Conservation (phyloP, 35 echinoderm and acorn worm genomes). For the Heliocidaris erythrogramma region DNA sequence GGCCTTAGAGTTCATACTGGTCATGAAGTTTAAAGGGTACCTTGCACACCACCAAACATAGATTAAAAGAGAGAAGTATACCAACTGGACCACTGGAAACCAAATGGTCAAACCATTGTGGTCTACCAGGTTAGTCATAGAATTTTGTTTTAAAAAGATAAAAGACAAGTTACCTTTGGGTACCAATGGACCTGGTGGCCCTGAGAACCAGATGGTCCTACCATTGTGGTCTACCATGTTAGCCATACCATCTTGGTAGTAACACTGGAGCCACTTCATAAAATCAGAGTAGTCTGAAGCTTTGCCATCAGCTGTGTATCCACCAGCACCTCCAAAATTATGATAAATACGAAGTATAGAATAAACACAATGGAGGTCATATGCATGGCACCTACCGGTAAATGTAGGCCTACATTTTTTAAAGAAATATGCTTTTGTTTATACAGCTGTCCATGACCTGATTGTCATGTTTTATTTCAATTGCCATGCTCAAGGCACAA, state of each 20-base stretch:
- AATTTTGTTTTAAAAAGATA: neutral
- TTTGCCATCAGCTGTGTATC: constrained; percentile 81
- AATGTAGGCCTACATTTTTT: too few relatives aligned
- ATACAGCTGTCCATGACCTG: too few relatives aligned
- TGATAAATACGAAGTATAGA: neutral
- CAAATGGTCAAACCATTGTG: neutral
- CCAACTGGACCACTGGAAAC: neutral
- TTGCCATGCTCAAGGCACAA: too few relatives aligned
- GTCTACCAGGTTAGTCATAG: neutral
- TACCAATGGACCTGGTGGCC: constrained; percentile 83
- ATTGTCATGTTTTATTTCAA: too few relatives aligned
- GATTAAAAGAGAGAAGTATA: neutral
- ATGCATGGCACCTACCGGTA: neutral
- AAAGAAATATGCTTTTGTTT: too few relatives aligned
- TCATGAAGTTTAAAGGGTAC: too few relatives aligned
- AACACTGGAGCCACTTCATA: constrained; percentile 80
- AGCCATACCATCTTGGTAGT: constrained; percentile 84
- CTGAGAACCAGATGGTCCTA: constrained; percentile 88
- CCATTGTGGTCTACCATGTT: constrained; percentile 81
- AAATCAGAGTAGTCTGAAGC: constrained; percentile 79
- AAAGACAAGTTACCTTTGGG: constrained; percentile 72
- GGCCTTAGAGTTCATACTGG: too few relatives aligned
- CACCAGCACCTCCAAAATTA: constrained; percentile 64
- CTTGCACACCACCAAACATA: neutral
- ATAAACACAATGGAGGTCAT: neutral